Evolutionary conservation across 1,140 invertebrate species (phyloP), one percentile per base, ranked within the genome.

Genomic region (Himalopsyche phryganea): DNA sequence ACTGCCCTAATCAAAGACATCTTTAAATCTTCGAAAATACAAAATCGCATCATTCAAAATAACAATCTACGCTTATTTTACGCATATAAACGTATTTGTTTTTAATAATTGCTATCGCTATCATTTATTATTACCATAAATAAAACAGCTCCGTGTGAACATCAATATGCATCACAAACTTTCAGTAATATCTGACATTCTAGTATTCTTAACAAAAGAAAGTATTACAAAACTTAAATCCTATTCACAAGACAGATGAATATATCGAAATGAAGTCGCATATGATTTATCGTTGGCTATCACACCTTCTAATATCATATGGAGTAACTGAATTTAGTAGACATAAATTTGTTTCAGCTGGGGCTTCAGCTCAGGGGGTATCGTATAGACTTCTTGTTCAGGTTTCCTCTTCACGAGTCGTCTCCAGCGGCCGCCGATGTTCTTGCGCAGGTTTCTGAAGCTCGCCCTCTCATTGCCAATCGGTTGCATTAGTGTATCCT

Each of bases 261-360:
- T 52, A 46, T 35, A 50, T 57, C 49, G 48, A 36, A 50, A 44
- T 19, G 53, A 56, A 61, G 55, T 63, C 56, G 55, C 50, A 52
- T 14, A 50, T 47, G 60, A 58, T 63, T 46, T 59, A 56, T 63
- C 38, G 42, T 50, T 41, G 55, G 50, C 46, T 55, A 62, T 49
- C 51, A 59, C 53, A 50, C 57, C 56, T 45, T 42, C n/a, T 48
- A 60, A 63, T 56, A 63, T 63, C 56, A 38, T 13, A 42, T 36
- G 49, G 50, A 49, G 36, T 35, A 38, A 45, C 19, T 40, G 23
- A 44, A 23, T 33, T 57, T 80, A 92, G 78, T 92, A 92, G 65
- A 92, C 90, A 74, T 92, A 92, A 66, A 92, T 92, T 68, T 90
- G 87, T 75, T 92, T 92, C 36, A 92, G 81, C 76, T 92, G 90